phyloP scores from a whole-genome alignment of 2,113 vertebrate species.

The Nothobranchius furzeri region DNA sequence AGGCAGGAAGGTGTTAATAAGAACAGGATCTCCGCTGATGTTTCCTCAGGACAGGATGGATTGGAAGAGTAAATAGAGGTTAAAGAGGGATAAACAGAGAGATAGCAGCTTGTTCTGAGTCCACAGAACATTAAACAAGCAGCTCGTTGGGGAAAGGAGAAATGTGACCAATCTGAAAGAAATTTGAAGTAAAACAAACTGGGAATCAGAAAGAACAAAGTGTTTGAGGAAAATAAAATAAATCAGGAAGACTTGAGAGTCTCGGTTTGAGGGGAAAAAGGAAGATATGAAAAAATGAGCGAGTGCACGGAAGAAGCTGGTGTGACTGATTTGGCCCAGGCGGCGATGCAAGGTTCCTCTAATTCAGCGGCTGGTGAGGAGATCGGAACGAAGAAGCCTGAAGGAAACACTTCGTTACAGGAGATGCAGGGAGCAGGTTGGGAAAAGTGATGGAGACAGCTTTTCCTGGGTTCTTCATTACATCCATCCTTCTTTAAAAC shows the following conservation, averaged over 20 bases:
- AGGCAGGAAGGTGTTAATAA: constrained; percentile 26
- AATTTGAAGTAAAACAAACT: constrained; percentile 20
- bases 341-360: constrained; percentile 65
- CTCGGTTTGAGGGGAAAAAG: constrained; percentile 21
- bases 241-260: constrained; percentile 28
- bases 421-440: constrained; percentile 29
- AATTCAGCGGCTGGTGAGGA: constrained; percentile 60
- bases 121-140: constrained; percentile 40
- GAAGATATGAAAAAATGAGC: too few species aligned
- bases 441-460: constrained; percentile 44
- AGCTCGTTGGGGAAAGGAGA: constrained; percentile 7
- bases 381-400: constrained; percentile 58
- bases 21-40: constrained; percentile 18
- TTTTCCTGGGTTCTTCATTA: constrained; percentile 38
- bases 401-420: constrained; percentile 63
- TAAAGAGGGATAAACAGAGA: constrained; percentile 60
- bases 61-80: constrained; percentile 68
- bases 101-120: constrained; percentile 50
- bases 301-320: constrained; percentile 38
- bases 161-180: constrained; percentile 50
- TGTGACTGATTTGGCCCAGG: constrained; percentile 67
- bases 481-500: constrained; percentile 32
- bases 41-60: constrained; percentile 46
- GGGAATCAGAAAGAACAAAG: constrained; percentile 33
- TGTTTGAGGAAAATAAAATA: constrained; percentile 24